Evolutionary conservation across 2,888 invertebrate species (phyloP).

Genomic region (Pseudanteris insignis): DNA sequence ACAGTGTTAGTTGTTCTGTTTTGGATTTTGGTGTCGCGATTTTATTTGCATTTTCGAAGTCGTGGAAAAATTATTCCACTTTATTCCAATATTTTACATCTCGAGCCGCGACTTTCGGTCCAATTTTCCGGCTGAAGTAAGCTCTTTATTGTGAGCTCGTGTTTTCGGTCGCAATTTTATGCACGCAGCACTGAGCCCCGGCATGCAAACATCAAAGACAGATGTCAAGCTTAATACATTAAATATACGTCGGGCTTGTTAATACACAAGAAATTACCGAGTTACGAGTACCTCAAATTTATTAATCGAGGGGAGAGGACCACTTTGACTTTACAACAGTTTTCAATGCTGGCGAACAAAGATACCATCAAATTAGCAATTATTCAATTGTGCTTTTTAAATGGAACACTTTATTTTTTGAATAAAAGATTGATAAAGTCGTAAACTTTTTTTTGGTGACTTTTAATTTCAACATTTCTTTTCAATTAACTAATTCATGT

Average conservation of each 20-base stretch:
- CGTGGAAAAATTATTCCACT: slow-evolving; percentile 23
- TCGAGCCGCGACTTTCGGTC: slow-evolving; percentile 10
- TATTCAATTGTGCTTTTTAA: too few species aligned
- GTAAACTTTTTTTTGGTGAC: too few species aligned
- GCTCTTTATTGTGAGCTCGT: slow-evolving; percentile 1
- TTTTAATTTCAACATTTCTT: too few species aligned
- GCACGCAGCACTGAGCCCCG: slow-evolving; percentile 2
- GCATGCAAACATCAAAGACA: slow-evolving; percentile 21
- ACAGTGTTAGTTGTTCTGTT: too few species aligned
- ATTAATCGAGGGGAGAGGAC: too few species aligned
- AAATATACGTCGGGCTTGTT: slow-evolving; percentile 12
- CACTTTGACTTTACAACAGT: too few species aligned
- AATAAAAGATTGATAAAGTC: too few species aligned
- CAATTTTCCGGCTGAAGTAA: slow-evolving; percentile 17
- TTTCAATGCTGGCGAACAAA: too few species aligned
- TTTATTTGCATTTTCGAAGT: slow-evolving; percentile 10
- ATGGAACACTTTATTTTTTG: too few species aligned
- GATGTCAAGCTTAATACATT: slow-evolving; percentile 21
- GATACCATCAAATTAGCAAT: too few species aligned
- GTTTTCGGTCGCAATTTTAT: slow-evolving; percentile 21
- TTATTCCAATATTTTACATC: slow-evolving; percentile 1
- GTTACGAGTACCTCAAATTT: slow-evolving; percentile 12
- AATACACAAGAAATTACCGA: slow-evolving; percentile 4
- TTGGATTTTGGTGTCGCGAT: background rate
- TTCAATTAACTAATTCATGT: too few species aligned